These are phyloP conservation scores for human DNA, from an alignment of 2,113 vertebrate species.

Conservation along the genomic window GRCh38 chr4:32884501-32885000, in stretches of 20 bases:
- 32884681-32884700: neutral
- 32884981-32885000: neutral
- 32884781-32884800: neutral
- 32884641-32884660: neutral
- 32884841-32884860: neutral
- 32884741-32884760: accelerated
- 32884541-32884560: neutral
- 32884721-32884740: accelerated
- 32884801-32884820: neutral
- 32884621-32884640: neutral
- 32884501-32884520: neutral
- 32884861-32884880: accelerated
- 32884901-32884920: neutral
- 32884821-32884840: neutral
- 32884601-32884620: neutral
- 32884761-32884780: neutral
- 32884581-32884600: neutral
- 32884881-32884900: neutral
- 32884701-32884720: too few species aligned
- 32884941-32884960: neutral
- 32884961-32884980: neutral
- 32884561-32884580: neutral
- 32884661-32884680: neutral
- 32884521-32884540: neutral
- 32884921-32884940: neutral